Evolutionary conservation across 1,140 invertebrate species (phyloP).

Genomic region (Drosophila mayri): DNA sequence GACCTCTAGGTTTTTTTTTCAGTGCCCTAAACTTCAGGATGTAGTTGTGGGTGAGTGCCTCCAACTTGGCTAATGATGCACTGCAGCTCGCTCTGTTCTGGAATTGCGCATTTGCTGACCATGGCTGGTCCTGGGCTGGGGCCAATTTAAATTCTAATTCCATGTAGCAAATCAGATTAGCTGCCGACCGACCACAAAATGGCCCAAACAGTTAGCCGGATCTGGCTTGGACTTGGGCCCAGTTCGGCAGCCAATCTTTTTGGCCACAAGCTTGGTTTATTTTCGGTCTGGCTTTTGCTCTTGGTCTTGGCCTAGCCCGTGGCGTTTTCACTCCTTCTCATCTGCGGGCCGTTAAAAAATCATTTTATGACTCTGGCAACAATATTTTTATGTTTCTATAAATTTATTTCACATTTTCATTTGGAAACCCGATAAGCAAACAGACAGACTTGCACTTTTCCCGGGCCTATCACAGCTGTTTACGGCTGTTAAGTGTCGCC

Average conservation of each 20-base stretch:
- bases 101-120: constrained; percentile 57
- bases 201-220: constrained; percentile 63
- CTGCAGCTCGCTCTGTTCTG: constrained; percentile 41
- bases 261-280: constrained; percentile 16
- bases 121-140: constrained; percentile 19
- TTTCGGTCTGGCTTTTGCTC: background rate
- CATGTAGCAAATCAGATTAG: constrained; percentile 80
- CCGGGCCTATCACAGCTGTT: constrained; percentile 43
- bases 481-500: constrained; percentile 76
- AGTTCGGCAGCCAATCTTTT: constrained; percentile 7
- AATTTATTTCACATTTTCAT: constrained; percentile 60
- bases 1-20: background rate
- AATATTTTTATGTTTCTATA: constrained; percentile 61
- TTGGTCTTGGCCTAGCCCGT: constrained; percentile 18
- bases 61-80: constrained; percentile 71
- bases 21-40: constrained; percentile 5
- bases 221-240: constrained; percentile 16
- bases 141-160: constrained; percentile 79
- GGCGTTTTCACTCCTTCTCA: constrained; percentile 26
- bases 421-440: constrained; percentile 48
- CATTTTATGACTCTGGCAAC: constrained; percentile 54
- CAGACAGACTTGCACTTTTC: constrained; percentile 45
- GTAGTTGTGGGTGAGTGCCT: constrained; percentile 48
- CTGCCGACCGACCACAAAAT: constrained; percentile 55
- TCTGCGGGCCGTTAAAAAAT: constrained; percentile 32